Conservation (phyloP, 2,113 vertebrate species). For the Mystacornis crossleyi region DNA sequence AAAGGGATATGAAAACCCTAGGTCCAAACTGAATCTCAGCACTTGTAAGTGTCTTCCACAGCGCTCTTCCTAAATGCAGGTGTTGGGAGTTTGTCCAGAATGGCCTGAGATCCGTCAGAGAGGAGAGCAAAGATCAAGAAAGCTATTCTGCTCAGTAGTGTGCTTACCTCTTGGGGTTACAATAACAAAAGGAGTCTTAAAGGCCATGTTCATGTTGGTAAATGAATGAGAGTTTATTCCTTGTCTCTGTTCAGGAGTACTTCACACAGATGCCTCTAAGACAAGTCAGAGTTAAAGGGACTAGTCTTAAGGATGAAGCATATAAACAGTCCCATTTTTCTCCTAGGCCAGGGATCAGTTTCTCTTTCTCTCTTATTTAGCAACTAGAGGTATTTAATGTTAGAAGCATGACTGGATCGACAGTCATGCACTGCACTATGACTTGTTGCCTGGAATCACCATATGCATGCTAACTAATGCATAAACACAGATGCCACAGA, state of each 20-base stretch:
- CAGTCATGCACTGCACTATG: not conserved
- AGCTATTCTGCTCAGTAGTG: not conserved
- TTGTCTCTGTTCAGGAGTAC: not conserved
- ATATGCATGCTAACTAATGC: not conserved
- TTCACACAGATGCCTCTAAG: not conserved
- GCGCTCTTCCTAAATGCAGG: not conserved
- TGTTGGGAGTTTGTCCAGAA: not conserved
- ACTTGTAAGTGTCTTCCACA: not conserved
- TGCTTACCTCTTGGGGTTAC: not conserved
- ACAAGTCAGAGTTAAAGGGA: not conserved
- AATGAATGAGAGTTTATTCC: not conserved
- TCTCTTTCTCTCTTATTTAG: not conserved
- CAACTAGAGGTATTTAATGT: not conserved
- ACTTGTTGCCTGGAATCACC: not conserved
- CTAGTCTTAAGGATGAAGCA: not conserved
- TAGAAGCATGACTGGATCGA: not conserved
- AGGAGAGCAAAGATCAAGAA: not conserved
- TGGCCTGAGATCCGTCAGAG: not conserved
- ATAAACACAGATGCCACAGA: not conserved
- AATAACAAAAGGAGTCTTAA: not conserved
- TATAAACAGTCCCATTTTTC: not conserved
- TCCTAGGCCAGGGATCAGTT: not conserved
- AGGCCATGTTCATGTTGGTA: accelerated
- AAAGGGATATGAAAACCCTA: not conserved
- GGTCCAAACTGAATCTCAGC: not conserved